phyloP scores from a whole-genome alignment of 2,797 vertebrate species.

The Lutjanus campechanus region DNA sequence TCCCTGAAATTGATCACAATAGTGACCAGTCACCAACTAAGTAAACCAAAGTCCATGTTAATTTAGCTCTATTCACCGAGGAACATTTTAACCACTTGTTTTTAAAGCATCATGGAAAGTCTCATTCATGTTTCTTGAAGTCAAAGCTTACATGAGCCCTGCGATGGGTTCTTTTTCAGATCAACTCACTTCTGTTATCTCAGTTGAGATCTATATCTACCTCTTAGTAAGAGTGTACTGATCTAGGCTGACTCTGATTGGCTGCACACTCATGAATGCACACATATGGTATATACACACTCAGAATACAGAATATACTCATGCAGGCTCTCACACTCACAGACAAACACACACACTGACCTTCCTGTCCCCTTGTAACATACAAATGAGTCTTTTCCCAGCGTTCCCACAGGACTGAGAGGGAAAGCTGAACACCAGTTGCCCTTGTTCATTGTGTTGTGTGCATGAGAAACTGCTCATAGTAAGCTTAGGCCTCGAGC shows the following conservation, averaged over 20 bases:
- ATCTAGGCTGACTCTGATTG: conserved; percentile 20
- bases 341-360: conserved; percentile 35
- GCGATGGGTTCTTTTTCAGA: conserved; percentile 11
- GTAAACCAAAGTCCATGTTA: neutral
- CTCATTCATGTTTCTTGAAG: conserved; percentile 11
- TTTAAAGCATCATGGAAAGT: conserved; percentile 9
- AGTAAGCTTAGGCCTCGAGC: conserved; percentile 13
- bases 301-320: conserved; percentile 31
- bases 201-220: conserved; percentile 18
- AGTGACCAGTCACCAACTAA: neutral
- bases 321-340: conserved; percentile 7
- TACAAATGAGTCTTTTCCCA: conserved; percentile 58
- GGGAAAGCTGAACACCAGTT: conserved; percentile 50
- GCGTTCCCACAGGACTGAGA: conserved; percentile 37
- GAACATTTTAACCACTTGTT: conserved; percentile 9
- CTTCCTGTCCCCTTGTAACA: conserved; percentile 61
- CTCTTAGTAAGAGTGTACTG: neutral
- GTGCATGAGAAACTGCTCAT: neutral
- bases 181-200: conserved; percentile 14
- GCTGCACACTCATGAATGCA: conserved; percentile 21
- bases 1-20: conserved; percentile 2
- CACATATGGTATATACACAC: conserved; percentile 13
- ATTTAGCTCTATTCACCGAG: neutral
- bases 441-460: conserved; percentile 48
- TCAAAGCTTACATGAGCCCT: conserved; percentile 19